Percentiles rank a stretch among this genome's conserved stretches.
These are phyloP conservation scores for Fratercula arctica DNA, from an alignment of 2,797 vertebrate genomes.

Conservation along the genomic window DNA sequence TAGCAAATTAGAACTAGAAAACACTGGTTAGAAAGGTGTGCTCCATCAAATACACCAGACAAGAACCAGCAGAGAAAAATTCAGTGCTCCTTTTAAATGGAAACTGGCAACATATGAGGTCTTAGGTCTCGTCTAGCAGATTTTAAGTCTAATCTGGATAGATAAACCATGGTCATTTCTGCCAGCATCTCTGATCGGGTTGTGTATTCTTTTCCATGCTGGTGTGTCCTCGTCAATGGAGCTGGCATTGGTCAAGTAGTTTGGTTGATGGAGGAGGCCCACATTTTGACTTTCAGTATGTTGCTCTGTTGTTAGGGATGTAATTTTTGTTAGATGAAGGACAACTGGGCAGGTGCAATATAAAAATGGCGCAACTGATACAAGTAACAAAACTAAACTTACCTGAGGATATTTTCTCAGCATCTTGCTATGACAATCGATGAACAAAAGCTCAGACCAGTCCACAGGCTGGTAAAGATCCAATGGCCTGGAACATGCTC, in stretches of 20 bases:
- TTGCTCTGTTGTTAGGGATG: not conserved
- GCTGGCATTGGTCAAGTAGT: not conserved
- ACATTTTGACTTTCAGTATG: not conserved
- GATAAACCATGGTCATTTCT: not conserved
- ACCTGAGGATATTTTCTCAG: not conserved
- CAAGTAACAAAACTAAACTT: not conserved
- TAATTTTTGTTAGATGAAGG: not conserved
- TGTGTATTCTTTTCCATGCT: not conserved
- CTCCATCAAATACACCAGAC: not conserved
- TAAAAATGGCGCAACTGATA: not conserved
- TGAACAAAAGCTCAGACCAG: not conserved
- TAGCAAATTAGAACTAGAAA: not conserved
- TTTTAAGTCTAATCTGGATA: not conserved
- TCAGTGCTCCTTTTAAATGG: not conserved
- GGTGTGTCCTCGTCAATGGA: not conserved
- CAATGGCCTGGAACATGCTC: not conserved
- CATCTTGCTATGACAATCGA: not conserved
- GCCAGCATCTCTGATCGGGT: not conserved
- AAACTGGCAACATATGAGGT: not conserved
- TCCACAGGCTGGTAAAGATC: not conserved
- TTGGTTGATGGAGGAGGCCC: not conserved
- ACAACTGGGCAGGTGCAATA: not conserved
- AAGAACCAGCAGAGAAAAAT: not conserved
- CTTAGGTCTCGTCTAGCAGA: not conserved
- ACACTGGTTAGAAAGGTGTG: not conserved